Conservation (phyloP, 2,797 vertebrate genomes). For the Decapterus maruadsi region DNA sequence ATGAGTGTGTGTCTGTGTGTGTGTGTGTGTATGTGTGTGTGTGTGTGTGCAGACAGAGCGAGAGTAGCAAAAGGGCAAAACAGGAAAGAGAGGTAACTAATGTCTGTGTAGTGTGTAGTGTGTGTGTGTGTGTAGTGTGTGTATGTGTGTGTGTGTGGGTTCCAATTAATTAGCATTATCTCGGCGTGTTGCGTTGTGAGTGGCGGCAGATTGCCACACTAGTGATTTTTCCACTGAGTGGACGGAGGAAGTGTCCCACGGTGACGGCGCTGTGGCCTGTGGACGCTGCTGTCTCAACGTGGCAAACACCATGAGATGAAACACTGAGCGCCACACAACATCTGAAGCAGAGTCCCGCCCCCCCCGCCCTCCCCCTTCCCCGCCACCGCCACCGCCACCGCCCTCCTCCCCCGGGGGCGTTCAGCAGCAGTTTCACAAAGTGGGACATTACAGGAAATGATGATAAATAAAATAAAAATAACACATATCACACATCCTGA, state of each 20-base stretch:
- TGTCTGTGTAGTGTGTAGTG: background rate
- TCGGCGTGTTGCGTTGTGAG: conserved; percentile 34
- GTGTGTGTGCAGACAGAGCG: conserved; percentile 28
- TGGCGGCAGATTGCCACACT: conserved; percentile 50
- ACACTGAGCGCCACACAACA: conserved; percentile 35
- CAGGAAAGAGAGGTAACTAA: conserved; percentile 5
- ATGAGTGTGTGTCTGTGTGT: conserved; percentile 23
- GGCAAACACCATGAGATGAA: conserved; percentile 42
- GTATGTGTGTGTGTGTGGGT: conserved; percentile 4
- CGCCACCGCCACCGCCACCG: no score
- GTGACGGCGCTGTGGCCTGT: conserved; percentile 37
- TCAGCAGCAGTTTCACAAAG: conserved; percentile 49
- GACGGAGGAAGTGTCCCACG: conserved; percentile 31
- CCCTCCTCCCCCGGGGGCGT: conserved; percentile 26
- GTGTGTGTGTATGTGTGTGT: background rate
- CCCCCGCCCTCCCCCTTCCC: no score
- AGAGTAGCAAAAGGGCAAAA: conserved; percentile 37
- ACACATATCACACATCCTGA: conserved; percentile 26
- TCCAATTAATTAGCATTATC: conserved; percentile 64
- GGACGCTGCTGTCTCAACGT: conserved; percentile 47
- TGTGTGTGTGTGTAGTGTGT: background rate
- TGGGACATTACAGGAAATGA: background rate
- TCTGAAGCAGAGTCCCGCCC: conserved; percentile 29
- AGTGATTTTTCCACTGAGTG: conserved; percentile 52
- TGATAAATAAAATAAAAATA: background rate